Evolutionary conservation across 2,888 invertebrate species (phyloP).

Genomic region (Phengaris arion): DNA sequence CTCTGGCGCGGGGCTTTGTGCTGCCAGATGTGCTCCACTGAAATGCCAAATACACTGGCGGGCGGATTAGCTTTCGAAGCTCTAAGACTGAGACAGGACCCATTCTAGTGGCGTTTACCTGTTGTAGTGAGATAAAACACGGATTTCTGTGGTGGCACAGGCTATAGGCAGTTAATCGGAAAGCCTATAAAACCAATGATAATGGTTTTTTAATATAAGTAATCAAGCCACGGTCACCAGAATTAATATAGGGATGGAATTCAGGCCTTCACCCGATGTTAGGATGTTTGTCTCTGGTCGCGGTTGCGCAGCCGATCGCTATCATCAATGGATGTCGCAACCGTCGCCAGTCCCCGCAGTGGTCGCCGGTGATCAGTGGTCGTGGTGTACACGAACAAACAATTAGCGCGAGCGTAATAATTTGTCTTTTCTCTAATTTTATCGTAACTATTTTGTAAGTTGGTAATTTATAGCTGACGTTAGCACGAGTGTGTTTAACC

Average conservation of each 20-base stretch:
- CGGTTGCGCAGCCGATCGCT: background rate
- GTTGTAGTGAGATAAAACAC: background rate
- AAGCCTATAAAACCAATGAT: too few relatives aligned
- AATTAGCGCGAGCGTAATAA: background rate
- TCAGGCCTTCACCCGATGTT: conserved; percentile 4
- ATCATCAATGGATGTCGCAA: background rate
- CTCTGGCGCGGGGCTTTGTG: too few relatives aligned
- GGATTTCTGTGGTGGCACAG: background rate
- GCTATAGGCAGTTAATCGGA: background rate
- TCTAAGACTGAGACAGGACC: too few relatives aligned
- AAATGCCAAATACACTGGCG: too few relatives aligned
- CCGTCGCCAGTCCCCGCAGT: background rate
- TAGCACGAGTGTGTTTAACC: background rate
- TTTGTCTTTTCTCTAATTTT: background rate
- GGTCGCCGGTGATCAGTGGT: background rate
- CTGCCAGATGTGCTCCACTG: too few relatives aligned
- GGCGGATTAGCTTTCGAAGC: too few relatives aligned
- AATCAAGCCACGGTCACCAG: background rate
- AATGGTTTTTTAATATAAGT: background rate
- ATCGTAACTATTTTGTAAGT: background rate
- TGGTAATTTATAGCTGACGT: background rate
- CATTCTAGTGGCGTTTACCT: too few relatives aligned
- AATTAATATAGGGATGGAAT: conserved; percentile 20
- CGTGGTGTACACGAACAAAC: background rate
- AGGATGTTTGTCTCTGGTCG: background rate